Conservation (phyloP, 2,797 vertebrate genomes). For the Chelonia mydas region DNA sequence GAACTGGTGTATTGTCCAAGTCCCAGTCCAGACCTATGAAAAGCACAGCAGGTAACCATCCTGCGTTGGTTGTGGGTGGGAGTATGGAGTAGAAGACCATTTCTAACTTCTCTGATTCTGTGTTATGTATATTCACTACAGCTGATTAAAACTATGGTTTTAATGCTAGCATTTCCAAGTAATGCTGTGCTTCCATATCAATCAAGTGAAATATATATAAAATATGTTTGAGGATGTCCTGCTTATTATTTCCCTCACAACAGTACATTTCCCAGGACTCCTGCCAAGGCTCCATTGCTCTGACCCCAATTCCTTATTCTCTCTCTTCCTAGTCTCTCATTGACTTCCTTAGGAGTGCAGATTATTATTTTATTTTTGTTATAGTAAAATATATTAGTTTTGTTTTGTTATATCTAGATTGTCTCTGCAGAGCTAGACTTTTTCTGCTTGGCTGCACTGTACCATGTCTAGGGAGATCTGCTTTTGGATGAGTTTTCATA, state of each 20-base stretch:
- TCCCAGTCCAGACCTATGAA: background rate
- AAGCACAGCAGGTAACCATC: background rate
- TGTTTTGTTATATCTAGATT: background rate
- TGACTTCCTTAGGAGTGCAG: background rate
- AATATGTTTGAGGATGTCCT: background rate
- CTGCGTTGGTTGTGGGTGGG: background rate
- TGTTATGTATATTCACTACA: too few relatives aligned
- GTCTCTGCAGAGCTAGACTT: background rate
- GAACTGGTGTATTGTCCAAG: background rate
- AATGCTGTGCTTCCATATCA: background rate
- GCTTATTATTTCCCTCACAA: background rate
- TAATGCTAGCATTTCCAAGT: background rate
- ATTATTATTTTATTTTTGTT: background rate
- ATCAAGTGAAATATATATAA: background rate
- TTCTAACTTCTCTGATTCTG: background rate
- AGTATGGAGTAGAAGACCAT: background rate
- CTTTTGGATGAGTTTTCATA: background rate
- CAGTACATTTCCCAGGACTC: background rate
- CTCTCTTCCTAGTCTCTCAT: background rate
- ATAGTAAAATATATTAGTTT: background rate
- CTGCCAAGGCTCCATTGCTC: background rate
- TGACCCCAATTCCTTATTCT: constrained; percentile 3
- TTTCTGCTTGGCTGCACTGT: background rate
- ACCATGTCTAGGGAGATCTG: background rate
- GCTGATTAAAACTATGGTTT: background rate